Conservation (phyloP, 2,888 invertebrate species). For the Polyommatus icarus region DNA sequence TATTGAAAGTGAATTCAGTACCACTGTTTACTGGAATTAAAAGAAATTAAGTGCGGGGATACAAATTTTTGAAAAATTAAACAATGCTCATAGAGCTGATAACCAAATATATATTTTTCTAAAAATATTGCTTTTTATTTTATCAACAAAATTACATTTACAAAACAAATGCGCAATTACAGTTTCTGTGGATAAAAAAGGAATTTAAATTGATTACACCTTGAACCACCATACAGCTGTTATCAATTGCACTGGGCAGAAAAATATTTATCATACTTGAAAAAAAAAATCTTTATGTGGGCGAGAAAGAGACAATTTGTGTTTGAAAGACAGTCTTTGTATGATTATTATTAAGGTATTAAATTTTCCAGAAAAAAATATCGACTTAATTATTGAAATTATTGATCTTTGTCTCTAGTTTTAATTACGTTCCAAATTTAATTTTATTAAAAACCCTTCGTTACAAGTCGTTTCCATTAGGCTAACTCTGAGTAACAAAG, state of each 20-base stretch:
- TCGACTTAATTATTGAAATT: neutral
- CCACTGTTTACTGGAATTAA: slow-evolving; percentile 3
- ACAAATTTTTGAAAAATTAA: neutral
- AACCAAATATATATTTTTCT: neutral
- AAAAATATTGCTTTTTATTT: neutral
- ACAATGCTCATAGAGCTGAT: too few relatives aligned
- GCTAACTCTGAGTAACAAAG: neutral
- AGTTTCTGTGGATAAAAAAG: too few relatives aligned
- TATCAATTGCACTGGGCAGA: too few relatives aligned
- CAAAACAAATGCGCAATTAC: too few relatives aligned
- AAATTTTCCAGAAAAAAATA: neutral
- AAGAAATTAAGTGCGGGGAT: neutral
- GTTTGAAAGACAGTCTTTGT: neutral
- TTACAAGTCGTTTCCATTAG: neutral
- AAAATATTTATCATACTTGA: too few relatives aligned
- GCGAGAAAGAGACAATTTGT: neutral
- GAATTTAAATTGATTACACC: too few relatives aligned
- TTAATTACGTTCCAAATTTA: neutral
- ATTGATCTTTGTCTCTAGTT: too few relatives aligned
- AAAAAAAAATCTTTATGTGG: neutral
- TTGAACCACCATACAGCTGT: too few relatives aligned
- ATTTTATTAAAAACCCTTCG: neutral
- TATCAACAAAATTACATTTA: neutral
- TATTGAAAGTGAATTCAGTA: slow-evolving; percentile 12
- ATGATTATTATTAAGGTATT: neutral